These are phyloP conservation scores for Pteropus alecto DNA, from an alignment of 2,113 vertebrate genomes.

Conservation along the genomic window DNA sequence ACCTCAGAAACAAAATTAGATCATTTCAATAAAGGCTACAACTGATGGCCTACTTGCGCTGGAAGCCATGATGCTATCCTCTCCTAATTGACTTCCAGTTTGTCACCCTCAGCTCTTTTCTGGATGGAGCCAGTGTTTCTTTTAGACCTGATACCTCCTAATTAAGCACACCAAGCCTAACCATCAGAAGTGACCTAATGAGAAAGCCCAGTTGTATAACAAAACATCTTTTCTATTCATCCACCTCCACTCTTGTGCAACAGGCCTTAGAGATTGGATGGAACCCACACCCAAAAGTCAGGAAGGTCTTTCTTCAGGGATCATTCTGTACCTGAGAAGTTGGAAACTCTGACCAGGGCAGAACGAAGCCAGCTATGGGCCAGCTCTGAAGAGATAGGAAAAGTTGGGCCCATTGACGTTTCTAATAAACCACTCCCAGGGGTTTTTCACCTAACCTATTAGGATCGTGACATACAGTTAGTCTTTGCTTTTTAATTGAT, in stretches of 20 bases:
- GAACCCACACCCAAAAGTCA: no score
- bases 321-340: background rate
- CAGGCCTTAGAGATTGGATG: background rate
- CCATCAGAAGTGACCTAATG: background rate
- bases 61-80: background rate
- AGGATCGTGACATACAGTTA: no score
- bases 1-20: background rate
- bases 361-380: background rate
- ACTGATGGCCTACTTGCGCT: background rate
- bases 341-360: background rate
- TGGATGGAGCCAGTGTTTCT: background rate
- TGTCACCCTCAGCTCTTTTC: conserved; percentile 33
- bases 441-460: background rate
- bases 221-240: background rate
- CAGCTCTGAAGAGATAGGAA: background rate
- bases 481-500: background rate
- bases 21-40: background rate
- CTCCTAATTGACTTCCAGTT: background rate
- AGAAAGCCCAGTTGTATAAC: background rate
- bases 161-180: background rate
- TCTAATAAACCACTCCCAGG: background rate
- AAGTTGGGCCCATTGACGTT: no score
- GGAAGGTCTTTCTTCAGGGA: background rate
- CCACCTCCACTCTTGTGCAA: background rate
- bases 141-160: background rate